These are phyloP conservation scores for Ganaspis sp. DNA, from an alignment of 1,140 invertebrate genomes.

Conservation along the genomic window DNA sequence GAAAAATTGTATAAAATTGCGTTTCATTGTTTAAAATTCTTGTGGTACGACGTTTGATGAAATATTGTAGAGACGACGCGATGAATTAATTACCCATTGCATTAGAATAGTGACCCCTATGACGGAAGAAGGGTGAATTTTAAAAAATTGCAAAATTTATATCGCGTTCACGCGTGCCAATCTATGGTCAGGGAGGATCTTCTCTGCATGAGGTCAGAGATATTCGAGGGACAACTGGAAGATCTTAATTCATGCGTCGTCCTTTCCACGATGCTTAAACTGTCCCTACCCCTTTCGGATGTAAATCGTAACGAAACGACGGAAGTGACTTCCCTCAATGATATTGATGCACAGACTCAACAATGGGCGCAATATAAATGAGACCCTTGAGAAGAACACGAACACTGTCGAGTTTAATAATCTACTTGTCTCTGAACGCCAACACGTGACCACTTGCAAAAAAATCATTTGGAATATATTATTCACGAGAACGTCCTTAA, in stretches of 20 bases:
- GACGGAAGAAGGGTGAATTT: slow-evolving; percentile 56
- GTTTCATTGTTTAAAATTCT: neutral
- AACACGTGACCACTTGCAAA: slow-evolving; percentile 7
- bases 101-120: slow-evolving; percentile 20
- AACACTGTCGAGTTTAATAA: slow-evolving; percentile 21
- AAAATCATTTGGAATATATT: slow-evolving; percentile 1
- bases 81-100: slow-evolving; percentile 10
- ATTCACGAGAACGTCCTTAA: neutral
- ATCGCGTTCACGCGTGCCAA: slow-evolving; percentile 61
- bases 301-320: slow-evolving; percentile 45
- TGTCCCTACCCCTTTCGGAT: slow-evolving; percentile 43
- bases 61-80: slow-evolving; percentile 8
- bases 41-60: neutral
- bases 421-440: slow-evolving; percentile 14
- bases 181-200: slow-evolving; percentile 59
- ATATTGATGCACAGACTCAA: slow-evolving; percentile 27
- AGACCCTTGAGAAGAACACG: slow-evolving; percentile 18
- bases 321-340: slow-evolving; percentile 58
- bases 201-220: slow-evolving; percentile 60
- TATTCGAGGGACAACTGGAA: slow-evolving; percentile 47
- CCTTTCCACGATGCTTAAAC: slow-evolving; percentile 50
- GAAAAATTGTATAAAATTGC: neutral
- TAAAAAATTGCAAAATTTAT: slow-evolving; percentile 69
- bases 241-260: slow-evolving; percentile 63
- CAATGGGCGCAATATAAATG: slow-evolving; percentile 21